These are phyloP conservation scores for Mugil cephalus DNA, from an alignment of 2,113 vertebrate species.

Conservation along the genomic window DNA sequence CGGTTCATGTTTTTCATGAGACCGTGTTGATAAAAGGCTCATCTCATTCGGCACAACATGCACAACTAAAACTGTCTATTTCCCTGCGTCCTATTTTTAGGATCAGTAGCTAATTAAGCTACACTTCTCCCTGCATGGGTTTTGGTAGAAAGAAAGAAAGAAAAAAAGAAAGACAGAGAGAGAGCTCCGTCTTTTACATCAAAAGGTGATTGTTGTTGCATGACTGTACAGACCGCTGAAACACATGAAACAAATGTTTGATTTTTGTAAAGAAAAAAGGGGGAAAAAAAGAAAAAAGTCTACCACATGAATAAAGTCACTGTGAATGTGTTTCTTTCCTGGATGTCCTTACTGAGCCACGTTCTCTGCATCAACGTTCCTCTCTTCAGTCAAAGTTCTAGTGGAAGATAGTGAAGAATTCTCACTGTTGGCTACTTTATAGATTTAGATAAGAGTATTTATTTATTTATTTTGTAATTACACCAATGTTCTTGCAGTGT, in stretches of 20 bases:
- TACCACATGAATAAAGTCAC: not conserved
- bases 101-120: conserved; percentile 51
- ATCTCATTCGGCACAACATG: conserved; percentile 13
- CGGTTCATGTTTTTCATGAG: conserved; percentile 30
- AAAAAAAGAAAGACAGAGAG: conserved; percentile 1
- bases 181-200: conserved; percentile 22
- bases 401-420: not conserved
- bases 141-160: conserved; percentile 15
- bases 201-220: conserved; percentile 36
- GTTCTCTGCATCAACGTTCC: not conserved
- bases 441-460: too few species aligned
- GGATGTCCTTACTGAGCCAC: conserved; percentile 1
- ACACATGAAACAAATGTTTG: not conserved
- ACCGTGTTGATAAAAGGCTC: not conserved
- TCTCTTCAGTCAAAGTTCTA: not conserved
- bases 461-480: too few species aligned
- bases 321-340: conserved; percentile 1
- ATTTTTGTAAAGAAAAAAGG: not conserved
- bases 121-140: not conserved
- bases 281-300: not conserved
- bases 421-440: too few species aligned
- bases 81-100: conserved; percentile 33
- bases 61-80: not conserved
- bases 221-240: not conserved
- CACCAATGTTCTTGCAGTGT: too few species aligned